phyloP scores from a whole-genome alignment of 2,797 vertebrate species.

The Rhadinocentrus ornatus region DNA sequence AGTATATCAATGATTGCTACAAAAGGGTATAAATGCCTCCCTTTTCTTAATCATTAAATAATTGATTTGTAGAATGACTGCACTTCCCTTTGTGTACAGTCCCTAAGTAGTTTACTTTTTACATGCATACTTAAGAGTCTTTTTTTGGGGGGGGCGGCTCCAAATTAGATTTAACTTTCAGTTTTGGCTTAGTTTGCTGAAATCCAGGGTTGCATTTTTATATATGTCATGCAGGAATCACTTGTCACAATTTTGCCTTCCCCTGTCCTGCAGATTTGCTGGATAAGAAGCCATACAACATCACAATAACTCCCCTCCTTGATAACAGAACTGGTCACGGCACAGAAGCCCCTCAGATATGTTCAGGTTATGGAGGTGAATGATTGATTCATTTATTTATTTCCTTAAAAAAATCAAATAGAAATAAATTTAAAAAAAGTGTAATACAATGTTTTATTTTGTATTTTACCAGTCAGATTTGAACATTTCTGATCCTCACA shows the following conservation, averaged over 20 bases:
- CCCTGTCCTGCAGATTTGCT: constrained; percentile 53
- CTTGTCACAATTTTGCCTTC: neutral
- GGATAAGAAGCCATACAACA: constrained; percentile 61
- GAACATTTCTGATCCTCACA: constrained; percentile 14
- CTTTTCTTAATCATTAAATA: too few relatives aligned
- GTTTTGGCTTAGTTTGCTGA: neutral
- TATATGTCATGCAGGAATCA: too few relatives aligned
- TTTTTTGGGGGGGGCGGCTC: too few relatives aligned
- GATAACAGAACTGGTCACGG: constrained; percentile 57
- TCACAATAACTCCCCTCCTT: constrained; percentile 76
- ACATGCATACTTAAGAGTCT: too few relatives aligned
- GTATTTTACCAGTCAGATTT: neutral
- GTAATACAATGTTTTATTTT: neutral
- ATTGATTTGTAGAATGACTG: too few relatives aligned
- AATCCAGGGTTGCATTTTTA: too few relatives aligned
- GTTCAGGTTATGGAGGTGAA: constrained; percentile 68
- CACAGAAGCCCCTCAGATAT: constrained; percentile 48
- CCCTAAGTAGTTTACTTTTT: too few relatives aligned
- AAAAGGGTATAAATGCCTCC: too few relatives aligned
- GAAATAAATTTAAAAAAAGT: too few relatives aligned
- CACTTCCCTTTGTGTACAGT: too few relatives aligned
- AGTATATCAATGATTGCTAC: too few relatives aligned
- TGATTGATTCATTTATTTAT: neutral
- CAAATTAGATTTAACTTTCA: too few relatives aligned
- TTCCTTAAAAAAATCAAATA: neutral